Evolutionary conservation across 2,113 vertebrate genomes (phyloP).

Genomic region (Pimephales promelas): DNA sequence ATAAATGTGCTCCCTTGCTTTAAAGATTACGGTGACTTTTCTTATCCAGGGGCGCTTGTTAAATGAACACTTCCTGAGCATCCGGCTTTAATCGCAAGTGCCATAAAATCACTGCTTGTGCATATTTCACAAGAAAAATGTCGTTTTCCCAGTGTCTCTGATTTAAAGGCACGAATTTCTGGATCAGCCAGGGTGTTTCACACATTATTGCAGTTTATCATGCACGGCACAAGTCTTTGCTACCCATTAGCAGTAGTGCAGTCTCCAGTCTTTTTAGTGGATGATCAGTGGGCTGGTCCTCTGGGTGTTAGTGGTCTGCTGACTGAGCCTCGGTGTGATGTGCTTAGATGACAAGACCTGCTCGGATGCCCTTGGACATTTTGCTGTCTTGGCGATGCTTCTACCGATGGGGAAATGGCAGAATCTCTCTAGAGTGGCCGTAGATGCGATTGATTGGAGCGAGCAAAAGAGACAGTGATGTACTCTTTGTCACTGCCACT

Average conservation of each 20-base stretch:
- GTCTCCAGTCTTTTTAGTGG: not conserved
- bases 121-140: conserved; percentile 14
- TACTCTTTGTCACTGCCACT: conserved; percentile 66
- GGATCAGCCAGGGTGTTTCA: not conserved
- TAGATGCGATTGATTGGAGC: conserved; percentile 69
- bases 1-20: conserved; percentile 42
- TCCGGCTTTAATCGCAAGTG: not conserved
- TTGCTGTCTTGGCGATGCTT: conserved; percentile 48
- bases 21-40: conserved; percentile 39
- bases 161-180: not conserved
- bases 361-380: conserved; percentile 45
- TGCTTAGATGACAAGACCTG: conserved; percentile 25
- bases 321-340: not conserved
- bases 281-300: conserved; percentile 8
- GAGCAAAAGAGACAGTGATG: conserved; percentile 72
- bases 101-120: conserved; percentile 30
- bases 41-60: not conserved
- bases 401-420: conserved; percentile 33
- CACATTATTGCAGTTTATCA: not conserved
- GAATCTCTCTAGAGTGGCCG: conserved; percentile 50
- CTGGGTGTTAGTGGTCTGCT: conserved; percentile 16
- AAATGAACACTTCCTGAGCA: conserved; percentile 20
- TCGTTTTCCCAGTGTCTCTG: not conserved
- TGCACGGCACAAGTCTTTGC: not conserved
- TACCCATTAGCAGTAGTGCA: not conserved